Conservation (phyloP, 2,797 vertebrate species). For the Schizopygopsis pylzovi region DNA sequence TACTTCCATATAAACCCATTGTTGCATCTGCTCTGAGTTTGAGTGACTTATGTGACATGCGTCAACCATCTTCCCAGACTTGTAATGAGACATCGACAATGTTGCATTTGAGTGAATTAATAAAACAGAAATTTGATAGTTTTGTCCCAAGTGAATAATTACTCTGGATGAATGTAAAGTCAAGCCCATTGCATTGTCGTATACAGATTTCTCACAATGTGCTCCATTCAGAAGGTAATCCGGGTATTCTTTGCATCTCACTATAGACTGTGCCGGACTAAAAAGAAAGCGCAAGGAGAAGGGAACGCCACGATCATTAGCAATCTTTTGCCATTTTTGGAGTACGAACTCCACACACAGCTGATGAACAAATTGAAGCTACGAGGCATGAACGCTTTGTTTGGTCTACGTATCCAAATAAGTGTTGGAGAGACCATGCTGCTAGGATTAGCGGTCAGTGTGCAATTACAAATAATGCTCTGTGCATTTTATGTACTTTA, state of each 20-base stretch:
- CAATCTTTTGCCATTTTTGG: constrained; percentile 97
- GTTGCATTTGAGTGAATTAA: neutral
- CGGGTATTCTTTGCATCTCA: neutral
- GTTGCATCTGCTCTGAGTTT: neutral
- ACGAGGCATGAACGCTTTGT: constrained; percentile 95
- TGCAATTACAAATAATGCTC: neutral
- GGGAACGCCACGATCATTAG: constrained; percentile 95
- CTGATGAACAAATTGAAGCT: constrained; percentile 98
- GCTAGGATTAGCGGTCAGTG: constrained; percentile 92
- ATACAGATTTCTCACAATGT: neutral
- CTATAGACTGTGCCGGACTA: constrained; percentile 90
- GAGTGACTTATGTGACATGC: neutral
- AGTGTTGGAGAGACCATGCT: constrained; percentile 97
- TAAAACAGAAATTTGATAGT: neutral
- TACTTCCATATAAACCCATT: neutral
- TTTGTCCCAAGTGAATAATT: neutral
- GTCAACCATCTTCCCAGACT: neutral
- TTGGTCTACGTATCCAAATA: constrained; percentile 95
- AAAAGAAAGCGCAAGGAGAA: constrained; percentile 98
- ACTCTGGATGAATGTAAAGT: neutral
- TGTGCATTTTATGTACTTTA: neutral
- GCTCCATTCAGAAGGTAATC: neutral
- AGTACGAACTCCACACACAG: constrained; percentile 97
- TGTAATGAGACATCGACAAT: neutral
- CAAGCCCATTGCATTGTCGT: neutral